Evolutionary conservation across 2,113 vertebrate species (phyloP).

Genomic region (Bufo gargarizans): DNA sequence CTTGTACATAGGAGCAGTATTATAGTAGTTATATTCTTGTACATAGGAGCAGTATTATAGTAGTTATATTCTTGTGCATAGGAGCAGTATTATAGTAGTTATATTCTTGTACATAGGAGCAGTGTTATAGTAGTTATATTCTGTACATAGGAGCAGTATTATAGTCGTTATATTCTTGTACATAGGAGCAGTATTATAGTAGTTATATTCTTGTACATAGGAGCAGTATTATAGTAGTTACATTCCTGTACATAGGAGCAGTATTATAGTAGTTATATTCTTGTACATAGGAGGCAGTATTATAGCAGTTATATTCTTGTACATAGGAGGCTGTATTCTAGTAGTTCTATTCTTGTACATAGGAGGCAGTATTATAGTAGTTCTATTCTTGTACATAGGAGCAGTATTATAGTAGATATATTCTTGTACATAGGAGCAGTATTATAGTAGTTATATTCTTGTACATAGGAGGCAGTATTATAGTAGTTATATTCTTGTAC

Average conservation of each 20-base stretch:
- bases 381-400: too few species aligned
- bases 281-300: neutral
- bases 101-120: neutral
- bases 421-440: too few species aligned
- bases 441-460: neutral
- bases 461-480: neutral
- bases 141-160: neutral
- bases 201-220: neutral
- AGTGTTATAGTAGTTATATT: neutral
- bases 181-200: neutral
- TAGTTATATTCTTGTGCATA: too few species aligned
- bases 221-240: neutral
- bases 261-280: constrained; percentile 12
- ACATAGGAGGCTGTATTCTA: too few species aligned
- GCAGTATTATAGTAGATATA: too few species aligned
- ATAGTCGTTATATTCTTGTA: neutral
- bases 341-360: neutral
- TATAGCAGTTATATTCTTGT: too few species aligned
- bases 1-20: neutral
- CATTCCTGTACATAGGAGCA: neutral
- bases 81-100: too few species aligned
- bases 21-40: neutral
- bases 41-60: too few species aligned
- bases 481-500: neutral
- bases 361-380: neutral